Conservation (phyloP, 2,113 vertebrate species). For the Oncorhynchus masou region DNA sequence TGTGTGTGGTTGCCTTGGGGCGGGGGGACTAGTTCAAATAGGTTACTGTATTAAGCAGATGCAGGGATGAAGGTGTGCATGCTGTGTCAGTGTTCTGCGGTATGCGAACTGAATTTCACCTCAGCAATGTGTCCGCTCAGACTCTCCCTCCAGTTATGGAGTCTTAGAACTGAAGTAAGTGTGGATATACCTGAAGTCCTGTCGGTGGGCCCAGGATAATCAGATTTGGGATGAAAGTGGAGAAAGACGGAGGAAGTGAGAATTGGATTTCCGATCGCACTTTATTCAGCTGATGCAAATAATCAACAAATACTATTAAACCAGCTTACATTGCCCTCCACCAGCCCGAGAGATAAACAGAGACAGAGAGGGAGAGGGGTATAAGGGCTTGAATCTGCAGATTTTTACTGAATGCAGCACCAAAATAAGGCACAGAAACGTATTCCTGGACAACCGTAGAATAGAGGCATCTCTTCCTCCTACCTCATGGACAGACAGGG, state of each 20-base stretch:
- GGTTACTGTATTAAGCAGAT: too few species aligned
- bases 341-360: background rate
- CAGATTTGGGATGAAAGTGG: conserved; percentile 45
- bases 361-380: too few species aligned
- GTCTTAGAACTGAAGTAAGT: background rate
- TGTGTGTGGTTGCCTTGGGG: too few species aligned
- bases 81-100: background rate
- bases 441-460: too few species aligned
- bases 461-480: too few species aligned
- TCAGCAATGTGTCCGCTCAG: conserved; percentile 26
- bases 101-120: background rate
- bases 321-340: conserved; percentile 4
- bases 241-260: conserved; percentile 45
- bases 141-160: conserved; percentile 9
- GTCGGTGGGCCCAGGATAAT: conserved; percentile 54
- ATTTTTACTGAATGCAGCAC: too few species aligned
- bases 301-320: too few species aligned
- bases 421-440: too few species aligned
- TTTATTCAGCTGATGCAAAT: conserved; percentile 43
- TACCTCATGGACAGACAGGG: too few species aligned
- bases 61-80: background rate
- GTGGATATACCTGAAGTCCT: conserved; percentile 32
- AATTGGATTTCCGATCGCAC: conserved; percentile 58
- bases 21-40: background rate
- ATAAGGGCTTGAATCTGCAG: too few species aligned